A percentile compares a stretch with the other conserved stretches of the same genome.
These are phyloP conservation scores for Petroica traversi DNA, from an alignment of 2,113 vertebrate species.

Conservation along the genomic window DNA sequence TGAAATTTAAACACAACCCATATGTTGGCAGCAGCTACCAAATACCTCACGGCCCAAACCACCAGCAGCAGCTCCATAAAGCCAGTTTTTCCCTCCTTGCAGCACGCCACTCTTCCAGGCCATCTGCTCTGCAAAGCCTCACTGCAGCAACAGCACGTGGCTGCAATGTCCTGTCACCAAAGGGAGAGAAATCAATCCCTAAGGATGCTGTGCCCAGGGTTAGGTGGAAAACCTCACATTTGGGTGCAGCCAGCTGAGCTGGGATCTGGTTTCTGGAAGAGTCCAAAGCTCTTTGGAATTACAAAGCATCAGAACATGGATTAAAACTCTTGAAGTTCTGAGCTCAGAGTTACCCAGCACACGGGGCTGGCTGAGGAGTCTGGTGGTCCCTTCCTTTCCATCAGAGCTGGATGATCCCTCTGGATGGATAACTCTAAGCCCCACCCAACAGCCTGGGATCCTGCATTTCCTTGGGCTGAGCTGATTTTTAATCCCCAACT, in stretches of 20 bases:
- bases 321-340: background rate
- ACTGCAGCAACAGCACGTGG: fast-evolving
- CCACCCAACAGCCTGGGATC: background rate
- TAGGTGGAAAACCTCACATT: background rate
- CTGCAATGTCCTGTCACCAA: background rate
- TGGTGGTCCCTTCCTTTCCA: background rate
- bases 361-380: background rate
- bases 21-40: background rate
- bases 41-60: background rate
- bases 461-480: background rate
- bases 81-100: background rate
- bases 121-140: background rate
- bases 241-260: background rate
- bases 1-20: background rate
- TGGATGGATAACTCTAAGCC: no score
- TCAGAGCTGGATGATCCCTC: no score
- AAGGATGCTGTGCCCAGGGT: background rate
- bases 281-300: background rate
- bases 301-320: background rate
- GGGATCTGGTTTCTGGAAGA: background rate
- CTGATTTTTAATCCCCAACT: background rate
- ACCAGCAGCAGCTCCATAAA: background rate
- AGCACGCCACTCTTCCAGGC: background rate
- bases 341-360: background rate
- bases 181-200: background rate